Evolutionary conservation across 2,797 vertebrate genomes (phyloP), one percentile per base, ranked within the genome.

Genomic region (Smutsia temminckii): DNA sequence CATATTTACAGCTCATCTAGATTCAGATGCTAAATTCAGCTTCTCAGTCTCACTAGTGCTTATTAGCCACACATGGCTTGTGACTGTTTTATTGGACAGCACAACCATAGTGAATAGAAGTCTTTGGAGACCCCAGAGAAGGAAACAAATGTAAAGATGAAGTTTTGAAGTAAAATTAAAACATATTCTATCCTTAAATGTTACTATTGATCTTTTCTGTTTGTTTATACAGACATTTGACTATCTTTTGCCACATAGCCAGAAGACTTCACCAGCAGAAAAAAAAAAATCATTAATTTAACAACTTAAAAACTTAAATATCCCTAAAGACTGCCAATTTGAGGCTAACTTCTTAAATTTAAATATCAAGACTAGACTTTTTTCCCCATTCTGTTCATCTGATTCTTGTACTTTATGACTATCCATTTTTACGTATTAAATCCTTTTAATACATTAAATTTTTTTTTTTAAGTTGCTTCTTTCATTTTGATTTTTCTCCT

Each of bases 101-200:
- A 27, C 6, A 69, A 59, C 34, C n/a, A 12, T 8, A 40, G 59
- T 18, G 13, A 71, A 53, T 14, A 13, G 32, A 63, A 92, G 6
- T 64, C 27, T 27, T 14, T 42, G 3, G 12, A 40, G 59, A 37
- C 69, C 29, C 21, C 46, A 12, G 13, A 66, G 11, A 14, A 89
- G 64, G 49, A 92, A 49, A 71, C 4, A 83, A 57, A 74, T 27
- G 8, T 12, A 29, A 95, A 21, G 12, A 78, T 16, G 42, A 87
- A 21, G 0, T 4, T 91, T 69, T 61, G 57, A 95, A 85, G 3
- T 92, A 72, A 95, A 57, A 78, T 69, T 77, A 88, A 83, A 89
- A 20, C 16, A 66, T 16, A 77, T 77, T 2, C 23, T 79, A 2
- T 64, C 16, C 87, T 85, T 92, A 75, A 71, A 79, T 64, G 5